Evolutionary conservation across 2,888 invertebrate species (phyloP), one percentile per base, ranked within the genome.

Genomic region (Drosophila fungiperda): DNA sequence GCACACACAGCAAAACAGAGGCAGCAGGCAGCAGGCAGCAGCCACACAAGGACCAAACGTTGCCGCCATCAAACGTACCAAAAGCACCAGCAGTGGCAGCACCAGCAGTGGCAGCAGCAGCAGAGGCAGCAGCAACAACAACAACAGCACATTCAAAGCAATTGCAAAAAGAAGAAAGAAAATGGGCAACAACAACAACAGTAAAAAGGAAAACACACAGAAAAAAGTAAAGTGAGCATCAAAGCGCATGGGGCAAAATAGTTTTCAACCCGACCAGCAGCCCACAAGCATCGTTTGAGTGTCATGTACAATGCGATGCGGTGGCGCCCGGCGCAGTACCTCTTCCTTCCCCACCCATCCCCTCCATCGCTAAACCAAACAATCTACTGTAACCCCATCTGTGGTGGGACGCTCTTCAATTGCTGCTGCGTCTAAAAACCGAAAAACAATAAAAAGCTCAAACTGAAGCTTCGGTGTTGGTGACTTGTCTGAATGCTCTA

Each of bases 361-460:
- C n/a, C n/a, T n/a, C n/a, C n/a, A n/a, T n/a, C 49, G 60, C 59
- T 17, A 29, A 17, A 0, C 5, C 29, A 29, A 29, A 45, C 45
- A 23, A 23, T 45, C 4, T 23, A 23, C 15, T 8, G 45, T 45
- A 45, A 45, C 45, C 45, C 45, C 45, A 45, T 45, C 45, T 69
- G 82, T 68, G 78, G 63, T 54, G 68, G 72, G 74, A 49, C 68
- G 73, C 88, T 82, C 80, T 80, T 72, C 74, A 73, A 77, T 81
- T 67, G 78, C 65, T 87, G 80, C 83, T 88, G 88, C 66, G 86
- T 88, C 85, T 88, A 88, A 85, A 79, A 86, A 78, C 88, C 85
- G 83, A 86, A 86, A 45, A 86, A 86, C 85, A 86, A 86, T 86
- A 86, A 86, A 85, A 86, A 86, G 85, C 85, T 86, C 76, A 63